A percentile compares a stretch with the other conserved stretches of the same genome.
Conservation (phyloP, 1,140 invertebrate genomes). For the Penaeus indicus region DNA sequence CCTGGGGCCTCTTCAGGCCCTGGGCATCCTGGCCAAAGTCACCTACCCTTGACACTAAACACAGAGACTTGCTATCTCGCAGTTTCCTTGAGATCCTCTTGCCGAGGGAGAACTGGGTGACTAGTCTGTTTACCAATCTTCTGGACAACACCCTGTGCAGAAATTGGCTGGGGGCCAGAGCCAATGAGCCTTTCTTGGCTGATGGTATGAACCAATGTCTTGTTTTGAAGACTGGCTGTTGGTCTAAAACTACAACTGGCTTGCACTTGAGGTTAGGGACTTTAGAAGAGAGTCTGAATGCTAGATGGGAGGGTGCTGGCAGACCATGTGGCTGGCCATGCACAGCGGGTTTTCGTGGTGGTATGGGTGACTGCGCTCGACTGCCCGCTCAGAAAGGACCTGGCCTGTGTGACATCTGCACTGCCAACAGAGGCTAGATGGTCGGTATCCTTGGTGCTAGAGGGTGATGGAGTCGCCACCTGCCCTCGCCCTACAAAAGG, state of each 20-base stretch:
- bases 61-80: slow-evolving; percentile 61
- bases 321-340: not conserved
- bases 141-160: slow-evolving; percentile 64
- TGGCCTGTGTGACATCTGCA: slow-evolving; percentile 32
- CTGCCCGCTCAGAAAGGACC: slow-evolving; percentile 45
- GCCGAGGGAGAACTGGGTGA: slow-evolving; percentile 64
- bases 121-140: slow-evolving; percentile 63
- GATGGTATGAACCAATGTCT: slow-evolving; percentile 23
- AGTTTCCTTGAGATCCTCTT: slow-evolving; percentile 64
- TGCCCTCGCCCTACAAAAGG: slow-evolving; percentile 46
- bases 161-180: slow-evolving; percentile 63
- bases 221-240: slow-evolving; percentile 18
- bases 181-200: slow-evolving; percentile 58
- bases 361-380: not conserved
- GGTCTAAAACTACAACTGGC: slow-evolving; percentile 28
- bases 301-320: not conserved
- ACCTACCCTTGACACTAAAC: slow-evolving; percentile 56
- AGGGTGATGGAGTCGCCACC: slow-evolving; percentile 43
- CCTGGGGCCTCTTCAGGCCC: slow-evolving; percentile 41
- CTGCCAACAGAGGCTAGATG: slow-evolving; percentile 21
- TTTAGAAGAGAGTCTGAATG: not conserved
- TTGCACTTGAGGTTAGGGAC: slow-evolving; percentile 10
- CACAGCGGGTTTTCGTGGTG: not conserved
- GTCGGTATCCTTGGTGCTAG: slow-evolving; percentile 25
- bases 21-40: slow-evolving; percentile 13